Base-by-base conservation (phyloP, 1,140 invertebrate genomes). In the Cherax quadricarinatus region DNA sequence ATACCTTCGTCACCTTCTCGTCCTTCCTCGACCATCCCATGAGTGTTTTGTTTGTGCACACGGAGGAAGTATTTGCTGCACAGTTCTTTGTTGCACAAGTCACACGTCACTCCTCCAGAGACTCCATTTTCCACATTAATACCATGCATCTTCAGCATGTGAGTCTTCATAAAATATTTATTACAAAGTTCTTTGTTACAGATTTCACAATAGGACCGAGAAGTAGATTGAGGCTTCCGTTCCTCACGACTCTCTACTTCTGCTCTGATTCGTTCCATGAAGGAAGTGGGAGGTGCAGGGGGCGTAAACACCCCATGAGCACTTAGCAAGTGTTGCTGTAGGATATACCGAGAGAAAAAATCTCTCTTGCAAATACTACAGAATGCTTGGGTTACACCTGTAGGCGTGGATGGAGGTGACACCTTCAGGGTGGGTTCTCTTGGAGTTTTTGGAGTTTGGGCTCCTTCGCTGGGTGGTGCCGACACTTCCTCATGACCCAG, bases 101-200 rank as follows among this genome's bases (percentile, higher is more conserved):
- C 98, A 96, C 98, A 99, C 10, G 98, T 97, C 0, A 99, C 98
- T 5, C 98, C 98, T 9, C 98, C 98, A 21, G 98, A 97, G 0
- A 98, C 97, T 1, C 97, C 98, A 94, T 97, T 98, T 95, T 98
- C 98, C 73, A 99, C 97, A 94, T 98, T 98, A 89, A 99, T 99
- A 21, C 99, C 98, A 95, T 99, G 99, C 98, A 99, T 99, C 95
- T 99, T 97, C 94, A 99, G 97, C 98, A 99, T 99, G 95, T 99
- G 99, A 0, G 99, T 99, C 95, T 99, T 98, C 97, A 99, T 98
- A 95, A 99, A 99, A 94, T 99, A 99, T 95, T 99, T 99, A 96
- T 99, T 99, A 95, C 99, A 99, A 60, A 99, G 95, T 95, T 99
- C 99, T 96, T 99, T 99, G 95, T 99, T 99, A 95, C 99, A 99